phyloP scores from a whole-genome alignment of 2,888 invertebrate genomes.

The Gisinianus flammeolus region DNA sequence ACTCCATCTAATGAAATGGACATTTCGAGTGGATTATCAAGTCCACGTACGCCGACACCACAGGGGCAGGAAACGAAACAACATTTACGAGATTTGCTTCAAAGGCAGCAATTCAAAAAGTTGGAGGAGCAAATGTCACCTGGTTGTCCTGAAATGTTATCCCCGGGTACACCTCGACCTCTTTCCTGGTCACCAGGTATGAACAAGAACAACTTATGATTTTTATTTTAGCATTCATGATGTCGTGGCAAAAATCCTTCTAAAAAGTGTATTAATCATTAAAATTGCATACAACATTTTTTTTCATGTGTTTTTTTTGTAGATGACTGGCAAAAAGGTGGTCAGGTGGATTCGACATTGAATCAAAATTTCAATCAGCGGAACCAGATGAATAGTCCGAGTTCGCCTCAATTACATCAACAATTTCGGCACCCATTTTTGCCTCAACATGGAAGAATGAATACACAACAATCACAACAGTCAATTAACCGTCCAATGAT shows the following conservation, averaged over 20 bases:
- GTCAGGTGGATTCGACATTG: slow-evolving; percentile 18
- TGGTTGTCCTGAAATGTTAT: slow-evolving; percentile 40
- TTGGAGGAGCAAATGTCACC: slow-evolving; percentile 62
- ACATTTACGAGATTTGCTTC: slow-evolving; percentile 80
- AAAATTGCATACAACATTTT: neutral
- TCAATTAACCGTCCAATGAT: slow-evolving; percentile 27
- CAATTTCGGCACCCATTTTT: slow-evolving; percentile 56
- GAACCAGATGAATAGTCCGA: slow-evolving; percentile 33
- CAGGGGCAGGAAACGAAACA: slow-evolving; percentile 67
- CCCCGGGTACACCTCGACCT: slow-evolving; percentile 17
- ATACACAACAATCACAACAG: slow-evolving; percentile 35
- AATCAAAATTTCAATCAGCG: slow-evolving; percentile 37
- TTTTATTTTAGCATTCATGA: neutral
- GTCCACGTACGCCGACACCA: slow-evolving; percentile 53
- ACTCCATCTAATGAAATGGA: slow-evolving; percentile 26
- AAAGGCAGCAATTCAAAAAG: slow-evolving; percentile 74
- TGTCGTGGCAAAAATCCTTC: no score
- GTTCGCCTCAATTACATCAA: slow-evolving; percentile 38
- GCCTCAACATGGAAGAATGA: slow-evolving; percentile 51
- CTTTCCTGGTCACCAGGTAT: slow-evolving; percentile 34
- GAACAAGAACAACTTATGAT: neutral
- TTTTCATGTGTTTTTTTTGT: neutral
- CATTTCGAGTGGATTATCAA: slow-evolving; percentile 32
- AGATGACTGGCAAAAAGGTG: slow-evolving; percentile 48
- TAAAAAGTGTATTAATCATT: neutral